Base-by-base conservation (phyloP, 30 jellyfish, hydroid and myxozoan species). In the Nemopilema nomurai region DNA sequence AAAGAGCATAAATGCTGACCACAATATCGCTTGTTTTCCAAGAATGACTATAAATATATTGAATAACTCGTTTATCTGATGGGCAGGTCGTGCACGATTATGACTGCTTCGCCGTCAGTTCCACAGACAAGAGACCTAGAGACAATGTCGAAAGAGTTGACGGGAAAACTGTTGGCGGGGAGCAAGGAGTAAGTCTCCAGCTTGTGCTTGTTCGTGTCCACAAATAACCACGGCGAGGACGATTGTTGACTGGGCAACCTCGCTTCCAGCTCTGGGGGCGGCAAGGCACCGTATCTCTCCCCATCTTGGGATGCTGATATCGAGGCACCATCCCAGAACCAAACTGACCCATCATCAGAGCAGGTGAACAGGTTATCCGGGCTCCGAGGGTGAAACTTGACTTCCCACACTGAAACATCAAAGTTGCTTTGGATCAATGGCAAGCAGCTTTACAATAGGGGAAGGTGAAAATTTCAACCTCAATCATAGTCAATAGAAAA, bases 241-340 rank as follows among this genome's bases (percentile, higher is more conserved):
- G 89, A 27, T 9, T 67, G 86, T 26, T 30, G 80, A 26, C 53
- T 53, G 20, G 20, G 31, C 28, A 31, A 17, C 28, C 50, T 23
- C 21, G 89, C 62, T 18, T 83, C 91, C 70, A 69, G 22, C 25
- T 74, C 75, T 64, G 82, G 93, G 19, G 28, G 53, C 17, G 92
- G 83, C 18, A 67, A 62, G 69, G 23, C 53, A 18, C 79, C 74
- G 57, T 41, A 41, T 41, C 57, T 41, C 1, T 27, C 79, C 21
- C 81, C 75, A 18, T 69, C 29, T 24, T 76, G 69, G 67, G 83
- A 27, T 52, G 88, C 50, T 41, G 76, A 20, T 70, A 89, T 83
- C n/a, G 98, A 84, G 28, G 98, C 23, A 8, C 98, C 98, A 74
- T 89, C 97, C 98, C 98, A 93, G 87, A 82, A 93, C 98, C 98